Percentiles rank a stretch among this genome's conserved stretches.
These are phyloP conservation scores for Callocephalon fimbriatum DNA, from an alignment of 2,113 vertebrate genomes.

Conservation along the genomic window DNA sequence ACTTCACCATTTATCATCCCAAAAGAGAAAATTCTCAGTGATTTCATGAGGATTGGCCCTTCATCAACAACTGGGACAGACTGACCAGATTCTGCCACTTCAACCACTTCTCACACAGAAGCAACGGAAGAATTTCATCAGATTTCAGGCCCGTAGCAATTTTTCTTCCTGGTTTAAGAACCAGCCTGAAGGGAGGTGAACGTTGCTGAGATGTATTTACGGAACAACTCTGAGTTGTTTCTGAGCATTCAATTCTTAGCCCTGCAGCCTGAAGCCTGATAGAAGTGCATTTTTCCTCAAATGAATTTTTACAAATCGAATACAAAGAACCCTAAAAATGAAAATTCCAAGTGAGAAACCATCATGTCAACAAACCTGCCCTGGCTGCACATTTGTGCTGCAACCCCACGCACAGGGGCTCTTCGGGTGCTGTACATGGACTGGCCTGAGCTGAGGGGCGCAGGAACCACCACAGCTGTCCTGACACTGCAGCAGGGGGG, in stretches of 20 bases:
- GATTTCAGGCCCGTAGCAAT: neutral
- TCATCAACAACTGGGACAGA: neutral
- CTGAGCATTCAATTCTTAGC: neutral
- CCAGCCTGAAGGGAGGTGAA: neutral
- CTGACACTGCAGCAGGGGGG: neutral
- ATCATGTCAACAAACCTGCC: neutral
- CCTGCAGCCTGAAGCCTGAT: neutral
- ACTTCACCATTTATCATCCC: neutral
- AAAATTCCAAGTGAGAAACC: neutral
- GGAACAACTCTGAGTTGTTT: neutral
- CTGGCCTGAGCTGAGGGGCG: neutral
- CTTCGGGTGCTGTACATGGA: neutral
- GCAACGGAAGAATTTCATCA: neutral
- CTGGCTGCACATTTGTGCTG: neutral
- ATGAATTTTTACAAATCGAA: neutral
- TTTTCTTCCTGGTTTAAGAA: slow-evolving; percentile 18
- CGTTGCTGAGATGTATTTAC: neutral
- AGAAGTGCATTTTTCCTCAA: neutral
- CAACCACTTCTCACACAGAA: neutral
- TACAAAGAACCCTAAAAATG: neutral
- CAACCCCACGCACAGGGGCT: accelerated
- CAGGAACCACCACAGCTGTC: neutral
- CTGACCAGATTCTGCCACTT: neutral
- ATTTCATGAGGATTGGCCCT: neutral
- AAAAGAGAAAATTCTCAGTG: neutral